A percentile compares a stretch with the other conserved stretches of the same genome.
Conservation (phyloP, 2,888 invertebrate genomes). For the Synergus laeviventris region DNA sequence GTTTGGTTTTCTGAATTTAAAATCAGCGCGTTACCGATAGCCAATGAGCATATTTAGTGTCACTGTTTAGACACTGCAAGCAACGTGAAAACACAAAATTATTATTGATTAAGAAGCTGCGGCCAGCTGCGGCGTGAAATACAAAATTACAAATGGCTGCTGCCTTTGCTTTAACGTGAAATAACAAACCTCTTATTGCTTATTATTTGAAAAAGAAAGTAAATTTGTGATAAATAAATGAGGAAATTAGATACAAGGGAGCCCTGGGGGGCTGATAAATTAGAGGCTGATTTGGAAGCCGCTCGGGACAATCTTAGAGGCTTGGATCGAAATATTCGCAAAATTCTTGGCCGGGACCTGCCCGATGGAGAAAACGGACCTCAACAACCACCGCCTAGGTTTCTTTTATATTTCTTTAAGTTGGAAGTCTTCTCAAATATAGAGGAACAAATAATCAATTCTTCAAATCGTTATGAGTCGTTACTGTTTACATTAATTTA, state of each 20-base stretch:
- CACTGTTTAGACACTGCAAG: neutral
- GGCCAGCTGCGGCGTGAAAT: too few species aligned
- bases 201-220: slow-evolving; percentile 27
- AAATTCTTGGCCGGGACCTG: slow-evolving; percentile 73
- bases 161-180: slow-evolving; percentile 43
- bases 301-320: slow-evolving; percentile 72
- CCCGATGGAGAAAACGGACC: slow-evolving; percentile 73
- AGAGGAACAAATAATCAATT: neutral
- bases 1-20: neutral
- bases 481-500: neutral
- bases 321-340: slow-evolving; percentile 72
- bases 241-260: slow-evolving; percentile 70
- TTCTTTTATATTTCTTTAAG: slow-evolving; percentile 20
- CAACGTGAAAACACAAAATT: neutral
- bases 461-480: neutral
- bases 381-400: slow-evolving; percentile 63
- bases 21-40: neutral
- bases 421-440: neutral
- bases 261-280: slow-evolving; percentile 69
- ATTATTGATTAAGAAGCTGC: slow-evolving; percentile 13
- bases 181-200: slow-evolving; percentile 42
- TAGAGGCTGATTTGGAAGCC: slow-evolving; percentile 72
- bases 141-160: slow-evolving; percentile 23
- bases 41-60: neutral
- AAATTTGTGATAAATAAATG: slow-evolving; percentile 57